Evolutionary conservation across 2,113 vertebrate species (phyloP).

Genomic region (Brachypodius melanocephalos): DNA sequence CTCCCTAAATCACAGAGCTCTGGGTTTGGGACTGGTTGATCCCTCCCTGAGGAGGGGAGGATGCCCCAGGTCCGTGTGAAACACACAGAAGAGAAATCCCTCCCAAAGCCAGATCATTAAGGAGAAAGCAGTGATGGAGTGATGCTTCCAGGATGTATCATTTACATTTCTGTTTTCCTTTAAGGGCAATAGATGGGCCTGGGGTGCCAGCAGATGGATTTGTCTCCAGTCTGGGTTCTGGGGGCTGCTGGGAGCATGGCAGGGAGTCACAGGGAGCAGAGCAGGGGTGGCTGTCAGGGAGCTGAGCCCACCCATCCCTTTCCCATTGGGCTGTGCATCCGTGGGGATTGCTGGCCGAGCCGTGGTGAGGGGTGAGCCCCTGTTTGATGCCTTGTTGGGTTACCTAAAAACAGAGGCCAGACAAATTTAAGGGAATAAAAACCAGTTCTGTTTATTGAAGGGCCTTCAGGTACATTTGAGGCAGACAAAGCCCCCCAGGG

Average conservation of each 20-base stretch:
- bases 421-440: background rate
- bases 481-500: background rate
- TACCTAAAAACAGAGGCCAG: background rate
- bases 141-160: background rate
- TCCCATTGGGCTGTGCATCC: fast-evolving
- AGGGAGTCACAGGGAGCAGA: background rate
- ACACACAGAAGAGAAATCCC: background rate
- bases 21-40: background rate
- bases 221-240: background rate
- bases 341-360: fast-evolving
- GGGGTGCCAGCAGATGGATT: conserved; percentile 30
- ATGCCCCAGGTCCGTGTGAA: background rate
- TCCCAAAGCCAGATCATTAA: background rate
- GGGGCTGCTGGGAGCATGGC: background rate
- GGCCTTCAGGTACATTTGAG: fast-evolving
- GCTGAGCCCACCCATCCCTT: fast-evolving
- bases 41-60: background rate
- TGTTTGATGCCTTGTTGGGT: fast-evolving
- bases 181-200: background rate
- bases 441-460: background rate
- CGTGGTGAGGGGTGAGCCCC: fast-evolving
- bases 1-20: background rate
- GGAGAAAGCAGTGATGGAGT: background rate
- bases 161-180: background rate
- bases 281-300: fast-evolving